Conservation (phyloP, 2,113 vertebrate genomes). For the Cercopithecus mona region DNA sequence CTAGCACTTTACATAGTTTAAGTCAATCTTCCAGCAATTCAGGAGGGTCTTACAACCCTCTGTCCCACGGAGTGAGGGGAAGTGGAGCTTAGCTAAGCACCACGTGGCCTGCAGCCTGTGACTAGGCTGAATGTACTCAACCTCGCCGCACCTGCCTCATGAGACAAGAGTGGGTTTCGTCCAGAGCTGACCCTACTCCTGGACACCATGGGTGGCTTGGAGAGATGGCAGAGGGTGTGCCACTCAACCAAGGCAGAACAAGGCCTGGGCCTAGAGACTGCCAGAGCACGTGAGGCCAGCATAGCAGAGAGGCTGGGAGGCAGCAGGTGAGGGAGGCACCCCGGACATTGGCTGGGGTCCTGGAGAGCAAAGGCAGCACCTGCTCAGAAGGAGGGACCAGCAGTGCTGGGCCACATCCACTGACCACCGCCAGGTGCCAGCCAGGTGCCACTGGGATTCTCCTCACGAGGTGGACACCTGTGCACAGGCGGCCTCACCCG, state of each 20-base stretch:
- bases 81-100: not conserved
- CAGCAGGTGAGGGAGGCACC: not conserved
- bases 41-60: too few species aligned
- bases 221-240: not conserved
- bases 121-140: fast-evolving
- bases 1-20: not conserved
- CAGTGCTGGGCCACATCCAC: too few species aligned
- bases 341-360: not conserved
- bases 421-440: not conserved
- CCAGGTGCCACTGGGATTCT: not conserved
- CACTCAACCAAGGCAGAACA: not conserved
- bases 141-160: not conserved
- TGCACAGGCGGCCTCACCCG: fast-evolving
- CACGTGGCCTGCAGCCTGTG: not conserved
- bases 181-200: too few species aligned
- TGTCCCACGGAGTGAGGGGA: not conserved
- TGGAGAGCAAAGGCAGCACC: not conserved
- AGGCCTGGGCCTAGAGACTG: not conserved
- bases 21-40: not conserved
- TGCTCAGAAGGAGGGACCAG: not conserved
- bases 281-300: not conserved
- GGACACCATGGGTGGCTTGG: not conserved
- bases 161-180: not conserved
- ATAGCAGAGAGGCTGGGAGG: not conserved
- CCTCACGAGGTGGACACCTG: not conserved